Evolutionary conservation across 2,797 vertebrate species (phyloP).

Genomic region (Enteromius radiatus): DNA sequence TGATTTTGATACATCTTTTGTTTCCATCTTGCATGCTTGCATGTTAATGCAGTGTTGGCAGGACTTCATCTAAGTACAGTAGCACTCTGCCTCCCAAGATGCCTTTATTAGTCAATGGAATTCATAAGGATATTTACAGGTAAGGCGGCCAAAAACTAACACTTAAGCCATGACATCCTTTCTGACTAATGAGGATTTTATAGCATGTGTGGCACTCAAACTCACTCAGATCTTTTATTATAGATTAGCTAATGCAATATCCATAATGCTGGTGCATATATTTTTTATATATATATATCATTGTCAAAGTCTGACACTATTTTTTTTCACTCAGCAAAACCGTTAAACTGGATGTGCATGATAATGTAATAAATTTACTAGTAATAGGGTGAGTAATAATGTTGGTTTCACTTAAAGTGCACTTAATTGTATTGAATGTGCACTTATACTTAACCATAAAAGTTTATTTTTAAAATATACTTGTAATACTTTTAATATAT

Average conservation of each 20-base stretch:
- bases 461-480: neutral
- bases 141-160: slow-evolving; percentile 71
- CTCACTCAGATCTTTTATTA: slow-evolving; percentile 3
- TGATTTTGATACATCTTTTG: slow-evolving; percentile 48
- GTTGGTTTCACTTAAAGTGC: neutral
- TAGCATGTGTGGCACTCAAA: neutral
- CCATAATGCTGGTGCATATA: neutral
- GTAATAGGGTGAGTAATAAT: neutral
- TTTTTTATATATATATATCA: neutral
- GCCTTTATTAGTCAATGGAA: slow-evolving; percentile 86
- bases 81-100: slow-evolving; percentile 87
- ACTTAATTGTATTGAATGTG: slow-evolving; percentile 2
- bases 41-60: slow-evolving; percentile 62
- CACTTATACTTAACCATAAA: neutral
- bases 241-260: slow-evolving; percentile 6
- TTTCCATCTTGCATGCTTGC: slow-evolving; percentile 70
- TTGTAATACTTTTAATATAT: neutral
- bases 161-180: neutral
- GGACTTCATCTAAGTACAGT: slow-evolving; percentile 82
- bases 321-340: neutral
- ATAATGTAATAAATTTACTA: neutral
- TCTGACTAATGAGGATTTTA: slow-evolving; percentile 26
- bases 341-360: neutral
- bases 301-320: slow-evolving; percentile 9
- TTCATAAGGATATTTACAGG: slow-evolving; percentile 82